A percentile compares a stretch with the other conserved stretches of the same genome.
These are phyloP conservation scores for Xenotilapia leptura DNA, from an alignment of 2,113 vertebrate genomes.

Conservation along the genomic window DNA sequence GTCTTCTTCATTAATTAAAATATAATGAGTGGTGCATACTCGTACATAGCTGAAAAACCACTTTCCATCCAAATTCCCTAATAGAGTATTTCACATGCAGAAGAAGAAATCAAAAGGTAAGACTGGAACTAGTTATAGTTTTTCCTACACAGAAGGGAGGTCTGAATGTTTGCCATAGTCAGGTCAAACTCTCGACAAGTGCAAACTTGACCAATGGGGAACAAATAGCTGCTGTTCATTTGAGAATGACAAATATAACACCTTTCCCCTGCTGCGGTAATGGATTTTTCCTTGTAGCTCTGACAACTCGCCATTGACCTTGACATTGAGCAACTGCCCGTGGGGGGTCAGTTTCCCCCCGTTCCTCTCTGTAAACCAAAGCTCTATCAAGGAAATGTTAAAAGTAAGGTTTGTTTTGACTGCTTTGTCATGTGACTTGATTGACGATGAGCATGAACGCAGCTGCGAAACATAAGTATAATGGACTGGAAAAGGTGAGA, in stretches of 20 bases:
- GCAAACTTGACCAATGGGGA: neutral
- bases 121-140: neutral
- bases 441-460: neutral
- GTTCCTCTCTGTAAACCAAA: neutral
- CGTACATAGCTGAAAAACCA: neutral
- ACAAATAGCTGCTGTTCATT: slow-evolving; percentile 24
- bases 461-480: neutral
- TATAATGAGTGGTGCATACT: neutral
- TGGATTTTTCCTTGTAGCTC: slow-evolving; percentile 40
- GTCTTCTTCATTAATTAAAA: neutral
- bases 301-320: slow-evolving; percentile 38
- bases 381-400: neutral
- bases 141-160: neutral
- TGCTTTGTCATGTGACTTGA: neutral
- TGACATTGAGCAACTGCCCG: slow-evolving; percentile 3
- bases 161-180: neutral
- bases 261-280: slow-evolving; percentile 15
- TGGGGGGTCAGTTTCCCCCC: neutral
- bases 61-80: neutral
- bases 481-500: neutral
- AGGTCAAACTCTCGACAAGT: neutral
- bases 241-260: slow-evolving; percentile 51
- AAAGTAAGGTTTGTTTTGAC: neutral
- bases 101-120: neutral
- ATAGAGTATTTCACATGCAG: neutral